Evolutionary conservation across 2,888 invertebrate species (phyloP), one percentile per base, ranked within the genome.

Genomic region (Sepiola atlantica): DNA sequence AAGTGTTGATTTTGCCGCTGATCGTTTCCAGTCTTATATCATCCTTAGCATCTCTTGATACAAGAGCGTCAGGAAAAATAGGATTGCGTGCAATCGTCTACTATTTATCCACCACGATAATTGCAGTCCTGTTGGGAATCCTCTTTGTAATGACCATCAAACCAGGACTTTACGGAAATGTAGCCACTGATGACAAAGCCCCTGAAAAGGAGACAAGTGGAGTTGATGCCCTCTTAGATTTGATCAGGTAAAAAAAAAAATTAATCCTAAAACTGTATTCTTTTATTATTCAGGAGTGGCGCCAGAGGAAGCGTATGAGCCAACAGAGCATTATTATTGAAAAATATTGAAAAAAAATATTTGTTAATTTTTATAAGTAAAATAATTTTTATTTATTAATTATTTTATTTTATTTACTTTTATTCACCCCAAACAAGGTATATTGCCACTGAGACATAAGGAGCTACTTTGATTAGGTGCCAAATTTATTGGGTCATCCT

Each of bases 41-140:
- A 95, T 98, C 98, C 92, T 98, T 99, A 95, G 99, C 99, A 90
- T 98, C 98, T 0, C 97, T 99, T 97, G 99, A 99, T 97, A 98
- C 99, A 94, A 98, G 98, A 96, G 98, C 99, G 97, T 99, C 99
- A 96, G 98, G 98, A 96, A 98, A 98, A 97, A 99, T 99, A 96
- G 98, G 98, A 45, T 98, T 98, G 92, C 98, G 99, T 93, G 98
- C 99, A n/a, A 98, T 99, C 95, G 97, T 98, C 77, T 99, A 99
- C 97, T 99, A 99, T 97, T 98, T 99, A 98, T 98, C 98, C 94
- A 99, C 99, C 35, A 99, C 99, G 8, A 97, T 99, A 61, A 98
- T 98, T 96, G 99, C 99, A 18, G 99, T 99, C 95, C 98, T 99
- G 96, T 98, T 99, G 20, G 98, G 98, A 94, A 99, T 99, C 96